Conservation (phyloP, 2,888 invertebrate genomes). For the Podabrus alpinus region DNA sequence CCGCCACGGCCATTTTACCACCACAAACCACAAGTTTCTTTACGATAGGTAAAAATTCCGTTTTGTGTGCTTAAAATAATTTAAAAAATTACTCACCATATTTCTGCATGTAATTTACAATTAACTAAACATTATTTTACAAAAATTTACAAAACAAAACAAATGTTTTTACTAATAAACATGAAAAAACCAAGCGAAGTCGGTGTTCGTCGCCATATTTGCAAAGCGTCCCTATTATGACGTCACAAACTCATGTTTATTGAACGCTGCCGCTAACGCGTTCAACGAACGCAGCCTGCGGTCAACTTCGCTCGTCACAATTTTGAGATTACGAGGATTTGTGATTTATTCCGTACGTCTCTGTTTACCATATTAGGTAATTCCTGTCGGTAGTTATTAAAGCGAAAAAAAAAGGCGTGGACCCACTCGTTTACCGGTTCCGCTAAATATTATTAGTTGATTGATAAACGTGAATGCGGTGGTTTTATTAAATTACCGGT, state of each 20-base stretch:
- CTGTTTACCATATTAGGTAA: slow-evolving; percentile 30
- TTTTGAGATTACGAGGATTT: slow-evolving; percentile 18
- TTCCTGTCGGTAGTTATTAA: slow-evolving; percentile 20
- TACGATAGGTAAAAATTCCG: too few species aligned
- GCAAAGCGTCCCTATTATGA: neutral
- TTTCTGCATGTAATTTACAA: neutral
- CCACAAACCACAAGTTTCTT: too few species aligned
- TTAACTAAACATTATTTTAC: neutral
- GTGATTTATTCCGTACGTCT: slow-evolving; percentile 7
- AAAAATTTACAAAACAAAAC: too few species aligned
- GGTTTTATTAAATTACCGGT: slow-evolving; percentile 13
- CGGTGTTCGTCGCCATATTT: neutral
- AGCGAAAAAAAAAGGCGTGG: slow-evolving; percentile 17
- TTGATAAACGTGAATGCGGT: neutral
- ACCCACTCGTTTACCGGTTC: slow-evolving; percentile 17
- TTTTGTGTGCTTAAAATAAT: neutral
- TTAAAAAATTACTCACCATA: neutral
- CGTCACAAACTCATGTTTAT: neutral
- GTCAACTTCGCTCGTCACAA: slow-evolving; percentile 6
- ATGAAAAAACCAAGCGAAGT: too few species aligned
- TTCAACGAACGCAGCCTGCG: neutral
- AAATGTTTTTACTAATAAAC: too few species aligned
- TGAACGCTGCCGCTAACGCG: neutral
- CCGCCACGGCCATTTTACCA: too few species aligned
- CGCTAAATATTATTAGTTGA: neutral